Evolutionary conservation across 2,888 invertebrate species (phyloP).

Genomic region (Drosophila atripex): DNA sequence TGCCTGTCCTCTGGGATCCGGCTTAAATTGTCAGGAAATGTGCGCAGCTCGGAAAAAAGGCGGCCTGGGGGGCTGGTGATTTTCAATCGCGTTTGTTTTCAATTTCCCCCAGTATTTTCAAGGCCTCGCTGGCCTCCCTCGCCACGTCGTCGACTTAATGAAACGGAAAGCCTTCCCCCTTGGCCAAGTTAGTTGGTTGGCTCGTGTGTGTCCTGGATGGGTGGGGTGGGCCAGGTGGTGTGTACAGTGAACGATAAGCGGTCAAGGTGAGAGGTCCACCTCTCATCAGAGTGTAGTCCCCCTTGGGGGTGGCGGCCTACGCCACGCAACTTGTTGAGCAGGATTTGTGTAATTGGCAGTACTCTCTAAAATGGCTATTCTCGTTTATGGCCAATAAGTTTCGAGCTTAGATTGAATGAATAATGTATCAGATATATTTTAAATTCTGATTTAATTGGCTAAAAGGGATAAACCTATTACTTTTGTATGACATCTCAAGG

Average conservation of each 20-base stretch:
- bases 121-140: conserved; percentile 30
- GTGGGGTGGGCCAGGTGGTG: conserved; percentile 1
- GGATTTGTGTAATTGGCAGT: not conserved
- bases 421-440: no score
- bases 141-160: conserved; percentile 41
- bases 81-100: conserved; percentile 55
- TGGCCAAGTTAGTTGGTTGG: conserved; percentile 9
- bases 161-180: conserved; percentile 42
- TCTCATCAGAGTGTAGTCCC: not conserved
- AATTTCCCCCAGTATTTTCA: conserved; percentile 59
- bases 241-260: conserved; percentile 31
- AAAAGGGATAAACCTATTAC: no score
- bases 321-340: conserved; percentile 15
- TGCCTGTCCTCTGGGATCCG: conserved; percentile 60
- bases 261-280: conserved; percentile 37
- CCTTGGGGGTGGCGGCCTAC: conserved; percentile 1
- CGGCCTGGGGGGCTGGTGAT: conserved; percentile 14
- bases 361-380: not conserved
- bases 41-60: not conserved
- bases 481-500: no score
- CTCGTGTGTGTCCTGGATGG: not conserved
- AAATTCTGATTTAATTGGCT: no score
- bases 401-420: not conserved
- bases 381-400: not conserved
- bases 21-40: conserved; percentile 63